Base-by-base conservation (phyloP, 1,140 invertebrate genomes). In the Diploscapter pachys region DNA sequence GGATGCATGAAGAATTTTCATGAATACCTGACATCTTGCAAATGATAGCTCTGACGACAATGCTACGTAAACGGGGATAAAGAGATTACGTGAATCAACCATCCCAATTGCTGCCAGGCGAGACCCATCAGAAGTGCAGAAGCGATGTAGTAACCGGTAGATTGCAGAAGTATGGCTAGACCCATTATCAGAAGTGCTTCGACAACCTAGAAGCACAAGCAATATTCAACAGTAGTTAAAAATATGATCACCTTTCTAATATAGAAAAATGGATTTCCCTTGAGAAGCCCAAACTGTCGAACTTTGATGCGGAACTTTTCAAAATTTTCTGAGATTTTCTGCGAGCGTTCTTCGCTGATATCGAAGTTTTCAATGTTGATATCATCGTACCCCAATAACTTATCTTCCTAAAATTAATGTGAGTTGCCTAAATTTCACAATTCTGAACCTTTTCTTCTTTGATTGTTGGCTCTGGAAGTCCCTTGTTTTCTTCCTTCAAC, bases 61-160 rank as follows among this genome's bases (percentile, higher is more conserved):
- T 31, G 31, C 1, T 31, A 31, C 1, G 31, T 31, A 31, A 31
- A 31, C 31, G 31, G 31, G 31, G 1, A 1, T 31, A 31, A 31
- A 31, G 1, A 31, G 31, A 31, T 31, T 31, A 31, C 31, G 71
- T 85, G 83, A 53, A 85, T 85, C 73, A 85, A 80, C 77, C 77
- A 78, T 59, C 78, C 78, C 31, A 83, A 71, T 64, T 85, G 83
- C 62, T 85, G 83, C 84, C 84, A 85, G 5, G 82, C 82, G 50
- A 85, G 62, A 59, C 83, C 83, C 83, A 85, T 82, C 6, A 82
- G 63, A 61, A 85, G 72, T 3, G 83, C 83, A 5, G 83, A 80
- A 8, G 72, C 50, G 3, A 85, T 48, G 68, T 84, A 85, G 63
- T 70, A 79, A n/a, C 57, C 71, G 51, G 80, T 62, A 13, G 54